Evolutionary conservation across 1,140 invertebrate genomes (phyloP), one percentile per base, ranked within the genome.

Genomic region (Drosophila teissieri): DNA sequence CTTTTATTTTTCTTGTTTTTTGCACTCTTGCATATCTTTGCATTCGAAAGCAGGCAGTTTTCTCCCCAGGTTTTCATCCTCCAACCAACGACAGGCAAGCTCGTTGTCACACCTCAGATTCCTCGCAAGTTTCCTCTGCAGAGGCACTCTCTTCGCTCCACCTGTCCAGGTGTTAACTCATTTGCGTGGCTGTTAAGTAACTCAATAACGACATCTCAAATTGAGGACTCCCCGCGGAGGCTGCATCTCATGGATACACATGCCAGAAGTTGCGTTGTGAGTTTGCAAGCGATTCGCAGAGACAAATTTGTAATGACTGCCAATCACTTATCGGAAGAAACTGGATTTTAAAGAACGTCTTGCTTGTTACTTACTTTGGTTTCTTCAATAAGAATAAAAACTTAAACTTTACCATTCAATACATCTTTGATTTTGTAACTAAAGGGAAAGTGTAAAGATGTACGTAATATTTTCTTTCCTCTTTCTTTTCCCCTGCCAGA

Each of bases 91-190:
- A 31, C 39, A 34, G 48, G 49, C 44, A 61, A 60, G 63, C 67
- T 49, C 45, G 67, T 63, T 74, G 51, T 19, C 24, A 40, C 73
- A 31, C 37, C 46, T 31, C 51, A 15, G 48, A 44, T 58, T 31
- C 39, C 10, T 44, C 44, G 10, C 24, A 39, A 39, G 37, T 39
- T 39, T 39, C 37, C 37, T 10, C 27, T 10, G 39, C 27, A 11
- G 40, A 31, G 22, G 37, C 46, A 42, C 37, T 37, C 37, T 34
- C 53, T 37, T 57, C 39, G 60, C 54, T 31, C 52, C 57, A 64
- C 70, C 72, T 63, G 78, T 57, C 75, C 58, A 77, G 80, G 84
- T 84, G 83, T 88, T 89, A 89, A 89, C 80, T 89, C 84, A 89
- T 89, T 89, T 84, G 75, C 72, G 65, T 77, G 62, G 60, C 76